phyloP scores from a whole-genome alignment of 2,888 invertebrate species.

The Clistopyga incitator region DNA sequence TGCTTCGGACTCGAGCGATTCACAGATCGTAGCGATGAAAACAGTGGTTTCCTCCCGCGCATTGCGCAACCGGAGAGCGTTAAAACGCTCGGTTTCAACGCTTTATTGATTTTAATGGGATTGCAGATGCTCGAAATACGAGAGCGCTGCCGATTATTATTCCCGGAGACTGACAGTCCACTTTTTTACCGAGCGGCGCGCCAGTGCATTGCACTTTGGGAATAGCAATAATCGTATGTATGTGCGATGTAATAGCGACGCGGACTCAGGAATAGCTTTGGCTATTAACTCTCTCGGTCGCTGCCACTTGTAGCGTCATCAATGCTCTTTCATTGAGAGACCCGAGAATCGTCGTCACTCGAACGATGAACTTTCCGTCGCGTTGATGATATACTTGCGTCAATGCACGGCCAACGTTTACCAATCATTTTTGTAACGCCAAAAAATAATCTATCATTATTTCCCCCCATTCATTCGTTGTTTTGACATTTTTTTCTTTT shows the following conservation, averaged over 20 bases:
- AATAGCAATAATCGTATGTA: constrained; percentile 28
- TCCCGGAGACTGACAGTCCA: background rate
- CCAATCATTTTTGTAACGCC: background rate
- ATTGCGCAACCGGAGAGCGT: background rate
- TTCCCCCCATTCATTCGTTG: too few relatives aligned
- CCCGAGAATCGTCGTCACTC: constrained; percentile 21
- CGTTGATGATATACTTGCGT: too few relatives aligned
- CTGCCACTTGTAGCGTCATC: constrained; percentile 58
- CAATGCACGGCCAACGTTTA: constrained; percentile 37
- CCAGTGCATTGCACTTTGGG: background rate
- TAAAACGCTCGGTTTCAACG: constrained; percentile 25
- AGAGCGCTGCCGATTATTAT: constrained; percentile 42
- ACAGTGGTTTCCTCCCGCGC: constrained; percentile 2
- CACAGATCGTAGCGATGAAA: background rate
- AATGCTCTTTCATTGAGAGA: constrained; percentile 68
- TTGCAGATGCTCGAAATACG: constrained; percentile 36
- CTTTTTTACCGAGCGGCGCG: background rate
- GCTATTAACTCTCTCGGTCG: constrained; percentile 11
- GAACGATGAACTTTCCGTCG: constrained; percentile 66
- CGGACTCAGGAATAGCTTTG: constrained; percentile 55
- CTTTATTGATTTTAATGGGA: constrained; percentile 53
- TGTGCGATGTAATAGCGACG: constrained; percentile 8
- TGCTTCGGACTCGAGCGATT: background rate
- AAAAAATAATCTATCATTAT: too few relatives aligned
- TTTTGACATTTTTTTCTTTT: too few relatives aligned